Evolutionary conservation across 2,888 invertebrate genomes (phyloP).

Genomic region (Latrodectus elegans): DNA sequence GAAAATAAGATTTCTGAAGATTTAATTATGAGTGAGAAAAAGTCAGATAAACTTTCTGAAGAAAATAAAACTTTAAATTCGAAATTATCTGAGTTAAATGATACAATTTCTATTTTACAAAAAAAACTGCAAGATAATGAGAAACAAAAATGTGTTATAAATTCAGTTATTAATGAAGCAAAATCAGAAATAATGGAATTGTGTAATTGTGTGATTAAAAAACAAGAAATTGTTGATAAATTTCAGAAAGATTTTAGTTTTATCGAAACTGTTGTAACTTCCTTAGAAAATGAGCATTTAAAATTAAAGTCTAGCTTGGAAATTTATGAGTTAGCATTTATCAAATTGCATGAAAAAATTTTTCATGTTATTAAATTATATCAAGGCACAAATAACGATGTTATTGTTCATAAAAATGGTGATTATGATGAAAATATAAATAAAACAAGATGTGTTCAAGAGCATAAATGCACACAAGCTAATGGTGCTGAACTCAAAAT

Average conservation of each 20-base stretch:
- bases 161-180: constrained; percentile 1
- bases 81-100: constrained; percentile 3
- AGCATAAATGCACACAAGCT: not conserved
- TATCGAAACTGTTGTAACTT: constrained; percentile 24
- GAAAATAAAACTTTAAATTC: constrained; percentile 26
- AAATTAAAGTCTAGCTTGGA: not conserved
- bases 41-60: not conserved
- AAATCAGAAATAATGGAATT: constrained; percentile 18
- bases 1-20: constrained; percentile 19
- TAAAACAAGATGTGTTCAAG: no score
- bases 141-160: constrained; percentile 12
- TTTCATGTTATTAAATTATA: no score
- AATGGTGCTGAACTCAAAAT: not conserved
- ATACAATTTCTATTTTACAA: constrained; percentile 17
- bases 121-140: constrained; percentile 11
- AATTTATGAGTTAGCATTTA: no score
- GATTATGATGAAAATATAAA: no score
- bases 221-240: constrained; percentile 8
- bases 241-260: constrained; percentile 14
- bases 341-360: no score
- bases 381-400: no score
- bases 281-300: constrained; percentile 19
- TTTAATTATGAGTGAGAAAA: constrained; percentile 12
- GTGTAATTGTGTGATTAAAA: constrained; percentile 29
- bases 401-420: no score